phyloP scores from a whole-genome alignment of 2,113 vertebrate species.

The Philantomba maxwellii region DNA sequence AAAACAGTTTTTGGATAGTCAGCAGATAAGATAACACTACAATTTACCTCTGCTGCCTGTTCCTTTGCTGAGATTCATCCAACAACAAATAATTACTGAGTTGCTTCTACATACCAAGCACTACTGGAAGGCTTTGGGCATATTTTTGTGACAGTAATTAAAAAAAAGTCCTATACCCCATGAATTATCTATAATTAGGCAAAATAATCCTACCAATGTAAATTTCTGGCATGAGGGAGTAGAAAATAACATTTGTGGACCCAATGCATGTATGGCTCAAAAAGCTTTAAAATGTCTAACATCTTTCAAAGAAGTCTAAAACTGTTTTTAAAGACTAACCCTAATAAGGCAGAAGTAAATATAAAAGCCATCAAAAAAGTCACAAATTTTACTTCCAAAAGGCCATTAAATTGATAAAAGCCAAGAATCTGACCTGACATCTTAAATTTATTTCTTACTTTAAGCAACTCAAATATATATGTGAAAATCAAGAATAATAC shows the following conservation, averaged over 20 bases:
- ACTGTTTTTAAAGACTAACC: not conserved
- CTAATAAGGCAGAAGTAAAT: not conserved
- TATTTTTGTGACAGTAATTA: not conserved
- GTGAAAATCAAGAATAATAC: not conserved
- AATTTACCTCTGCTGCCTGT: not conserved
- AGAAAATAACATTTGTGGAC: not conserved
- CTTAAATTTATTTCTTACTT: conserved; percentile 22
- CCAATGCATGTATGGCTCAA: not conserved
- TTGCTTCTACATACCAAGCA: not conserved
- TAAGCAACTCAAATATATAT: not conserved
- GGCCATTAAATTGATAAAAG: not conserved
- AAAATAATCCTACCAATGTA: conserved; percentile 1
- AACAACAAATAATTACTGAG: not conserved
- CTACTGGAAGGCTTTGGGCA: not conserved
- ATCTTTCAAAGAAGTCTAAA: not conserved
- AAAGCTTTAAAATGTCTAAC: not conserved
- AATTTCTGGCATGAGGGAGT: not conserved
- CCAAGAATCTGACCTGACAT: not conserved
- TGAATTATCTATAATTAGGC: not conserved
- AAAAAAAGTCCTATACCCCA: not conserved
- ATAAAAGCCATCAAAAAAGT: not conserved
- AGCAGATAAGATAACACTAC: not conserved
- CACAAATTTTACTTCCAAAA: not conserved
- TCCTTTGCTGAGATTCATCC: not conserved
- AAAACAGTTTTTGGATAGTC: not conserved